A percentile compares a stretch with the other conserved stretches of the same genome.
Conservation (phyloP, 2,888 invertebrate genomes). For the Limnephilus marmoratus region DNA sequence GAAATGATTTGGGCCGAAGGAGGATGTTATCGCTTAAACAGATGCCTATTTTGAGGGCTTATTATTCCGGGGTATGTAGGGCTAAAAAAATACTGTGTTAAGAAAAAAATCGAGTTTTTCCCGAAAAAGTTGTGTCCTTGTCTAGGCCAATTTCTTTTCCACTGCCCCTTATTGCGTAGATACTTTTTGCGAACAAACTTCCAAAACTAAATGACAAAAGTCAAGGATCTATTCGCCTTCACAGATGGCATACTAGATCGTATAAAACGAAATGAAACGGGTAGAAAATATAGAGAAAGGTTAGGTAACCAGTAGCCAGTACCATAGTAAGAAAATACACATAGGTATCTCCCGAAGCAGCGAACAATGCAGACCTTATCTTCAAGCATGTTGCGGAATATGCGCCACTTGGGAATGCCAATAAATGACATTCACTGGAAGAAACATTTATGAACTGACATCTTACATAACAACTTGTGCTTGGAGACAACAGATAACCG, state of each 20-base stretch:
- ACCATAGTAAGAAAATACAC: not conserved
- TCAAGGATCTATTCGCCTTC: not conserved
- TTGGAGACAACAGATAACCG: not conserved
- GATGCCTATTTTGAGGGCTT: no score
- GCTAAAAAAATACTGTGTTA: no score
- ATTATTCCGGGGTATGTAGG: no score
- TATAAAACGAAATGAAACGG: not conserved
- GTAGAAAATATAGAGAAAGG: not conserved
- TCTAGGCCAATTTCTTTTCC: no score
- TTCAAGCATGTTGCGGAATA: not conserved
- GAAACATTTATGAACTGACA: not conserved
- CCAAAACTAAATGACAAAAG: not conserved
- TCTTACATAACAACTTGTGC: not conserved
- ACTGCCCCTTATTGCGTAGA: not conserved
- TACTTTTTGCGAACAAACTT: not conserved
- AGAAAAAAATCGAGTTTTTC: no score
- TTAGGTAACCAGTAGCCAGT: not conserved
- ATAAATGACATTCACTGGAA: not conserved
- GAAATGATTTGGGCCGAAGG: no score
- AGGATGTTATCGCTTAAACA: no score
- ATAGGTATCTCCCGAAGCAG: not conserved
- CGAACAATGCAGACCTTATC: not conserved
- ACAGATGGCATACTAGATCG: not conserved
- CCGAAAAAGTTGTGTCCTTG: no score
- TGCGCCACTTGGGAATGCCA: not conserved